Conservation (phyloP, 2,888 invertebrate species). For the Cryptocephalus moraei region DNA sequence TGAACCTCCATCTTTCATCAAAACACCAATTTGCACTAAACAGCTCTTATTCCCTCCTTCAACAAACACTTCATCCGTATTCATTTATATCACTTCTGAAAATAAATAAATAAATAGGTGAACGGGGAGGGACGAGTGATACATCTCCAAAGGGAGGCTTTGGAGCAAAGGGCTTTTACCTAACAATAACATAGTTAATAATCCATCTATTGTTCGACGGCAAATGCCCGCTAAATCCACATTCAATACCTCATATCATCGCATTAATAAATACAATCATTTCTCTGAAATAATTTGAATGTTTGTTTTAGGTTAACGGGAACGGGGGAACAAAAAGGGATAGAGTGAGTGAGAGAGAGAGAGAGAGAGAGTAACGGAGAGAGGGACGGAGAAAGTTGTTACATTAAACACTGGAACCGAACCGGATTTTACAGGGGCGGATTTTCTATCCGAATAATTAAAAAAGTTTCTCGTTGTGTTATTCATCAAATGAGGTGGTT, state of each 20-base stretch:
- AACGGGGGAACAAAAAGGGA: constrained; percentile 4
- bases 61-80: too few relatives aligned
- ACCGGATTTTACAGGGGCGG: constrained; percentile 1
- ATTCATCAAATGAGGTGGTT: too few relatives aligned
- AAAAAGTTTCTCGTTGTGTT: too few relatives aligned
- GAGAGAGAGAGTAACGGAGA: too few relatives aligned
- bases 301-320: constrained; percentile 34
- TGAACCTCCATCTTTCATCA: neutral
- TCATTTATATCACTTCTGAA: constrained; percentile 7
- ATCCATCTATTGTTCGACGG: constrained; percentile 27
- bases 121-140: neutral
- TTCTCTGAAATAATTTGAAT: constrained; percentile 37
- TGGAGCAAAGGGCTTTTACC: constrained; percentile 15
- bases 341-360: too few relatives aligned
- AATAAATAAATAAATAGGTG: constrained; percentile 12
- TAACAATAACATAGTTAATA: constrained; percentile 32
- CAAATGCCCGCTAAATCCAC: constrained; percentile 29
- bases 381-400: too few relatives aligned
- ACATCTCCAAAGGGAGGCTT: neutral
- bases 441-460: neutral
- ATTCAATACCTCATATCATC: constrained; percentile 29
- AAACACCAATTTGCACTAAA: neutral
- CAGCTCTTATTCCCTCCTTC: too few relatives aligned
- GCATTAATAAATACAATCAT: constrained; percentile 36
- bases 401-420: too few relatives aligned